A percentile compares a stretch with the other conserved stretches of the same genome.
Evolutionary conservation across 1,140 invertebrate species (phyloP).

Genomic region (Vanessa atalanta): DNA sequence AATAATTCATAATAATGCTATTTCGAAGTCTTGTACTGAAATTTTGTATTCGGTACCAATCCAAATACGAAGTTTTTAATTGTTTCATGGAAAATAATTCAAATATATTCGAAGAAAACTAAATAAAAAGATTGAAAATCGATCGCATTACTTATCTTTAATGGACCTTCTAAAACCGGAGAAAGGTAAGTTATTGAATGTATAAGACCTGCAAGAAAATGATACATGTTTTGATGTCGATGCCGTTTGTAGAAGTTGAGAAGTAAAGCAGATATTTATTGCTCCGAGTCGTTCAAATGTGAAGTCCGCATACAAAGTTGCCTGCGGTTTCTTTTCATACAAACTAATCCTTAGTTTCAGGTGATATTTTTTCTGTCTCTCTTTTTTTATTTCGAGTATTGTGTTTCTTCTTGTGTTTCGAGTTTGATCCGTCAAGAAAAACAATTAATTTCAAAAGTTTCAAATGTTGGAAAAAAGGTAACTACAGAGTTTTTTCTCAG

Average conservation of each 20-base stretch:
- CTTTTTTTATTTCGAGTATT: no score
- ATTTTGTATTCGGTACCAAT: no score
- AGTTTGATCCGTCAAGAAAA: no score
- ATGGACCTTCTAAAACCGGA: neutral
- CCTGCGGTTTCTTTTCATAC: no score
- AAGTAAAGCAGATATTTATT: neutral
- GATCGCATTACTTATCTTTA: neutral
- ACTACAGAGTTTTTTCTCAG: no score
- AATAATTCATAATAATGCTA: conserved; percentile 8
- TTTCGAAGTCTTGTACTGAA: neutral
- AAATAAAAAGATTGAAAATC: neutral
- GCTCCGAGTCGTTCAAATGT: neutral
- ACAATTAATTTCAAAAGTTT: no score
- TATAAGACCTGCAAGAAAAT: neutral
- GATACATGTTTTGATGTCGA: neutral
- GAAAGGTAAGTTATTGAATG: neutral
- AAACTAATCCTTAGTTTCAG: no score
- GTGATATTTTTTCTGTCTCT: no score
- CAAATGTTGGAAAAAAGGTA: no score
- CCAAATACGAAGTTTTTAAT: no score
- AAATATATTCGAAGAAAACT: neutral
- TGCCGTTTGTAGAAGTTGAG: neutral
- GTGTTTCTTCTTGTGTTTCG: no score
- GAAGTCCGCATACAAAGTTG: no score
- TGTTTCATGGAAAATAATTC: neutral